phyloP scores from a whole-genome alignment of 2,113 vertebrate genomes.

The Upupa epops region DNA sequence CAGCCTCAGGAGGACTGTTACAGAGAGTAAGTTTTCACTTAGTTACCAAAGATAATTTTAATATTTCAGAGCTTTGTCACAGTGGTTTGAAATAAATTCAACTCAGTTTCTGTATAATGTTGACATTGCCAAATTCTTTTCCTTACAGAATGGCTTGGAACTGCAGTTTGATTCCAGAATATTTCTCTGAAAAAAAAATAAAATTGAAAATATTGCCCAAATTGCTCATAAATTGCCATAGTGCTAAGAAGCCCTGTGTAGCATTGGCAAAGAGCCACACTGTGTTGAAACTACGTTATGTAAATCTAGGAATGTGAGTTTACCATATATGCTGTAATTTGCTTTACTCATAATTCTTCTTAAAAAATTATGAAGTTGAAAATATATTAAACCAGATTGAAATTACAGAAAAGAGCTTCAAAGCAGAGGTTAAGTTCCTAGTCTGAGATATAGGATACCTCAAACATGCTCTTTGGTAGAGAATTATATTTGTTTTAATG shows the following conservation, averaged over 20 bases:
- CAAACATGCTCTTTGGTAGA: background rate
- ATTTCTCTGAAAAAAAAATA: background rate
- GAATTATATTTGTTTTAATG: background rate
- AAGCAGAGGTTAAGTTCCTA: background rate
- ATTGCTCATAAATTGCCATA: background rate
- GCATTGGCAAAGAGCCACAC: background rate
- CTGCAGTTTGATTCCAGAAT: background rate
- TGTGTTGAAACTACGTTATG: fast-evolving
- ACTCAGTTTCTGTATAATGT: background rate
- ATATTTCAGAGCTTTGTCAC: background rate
- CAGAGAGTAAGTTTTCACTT: background rate
- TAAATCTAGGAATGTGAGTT: background rate
- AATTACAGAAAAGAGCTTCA: background rate
- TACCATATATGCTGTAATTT: background rate
- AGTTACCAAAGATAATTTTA: background rate
- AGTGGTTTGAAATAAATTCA: background rate
- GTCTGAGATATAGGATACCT: background rate
- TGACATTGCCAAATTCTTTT: background rate
- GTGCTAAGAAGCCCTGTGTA: fast-evolving
- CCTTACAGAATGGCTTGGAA: background rate
- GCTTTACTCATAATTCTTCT: background rate
- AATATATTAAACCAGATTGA: background rate
- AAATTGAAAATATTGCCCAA: background rate
- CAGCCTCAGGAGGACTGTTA: background rate
- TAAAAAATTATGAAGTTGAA: background rate